A percentile compares a stretch with the other conserved stretches of the same genome.
These are phyloP conservation scores for Vidua chalybeata DNA, from an alignment of 2,113 vertebrate genomes.

Conservation along the genomic window DNA sequence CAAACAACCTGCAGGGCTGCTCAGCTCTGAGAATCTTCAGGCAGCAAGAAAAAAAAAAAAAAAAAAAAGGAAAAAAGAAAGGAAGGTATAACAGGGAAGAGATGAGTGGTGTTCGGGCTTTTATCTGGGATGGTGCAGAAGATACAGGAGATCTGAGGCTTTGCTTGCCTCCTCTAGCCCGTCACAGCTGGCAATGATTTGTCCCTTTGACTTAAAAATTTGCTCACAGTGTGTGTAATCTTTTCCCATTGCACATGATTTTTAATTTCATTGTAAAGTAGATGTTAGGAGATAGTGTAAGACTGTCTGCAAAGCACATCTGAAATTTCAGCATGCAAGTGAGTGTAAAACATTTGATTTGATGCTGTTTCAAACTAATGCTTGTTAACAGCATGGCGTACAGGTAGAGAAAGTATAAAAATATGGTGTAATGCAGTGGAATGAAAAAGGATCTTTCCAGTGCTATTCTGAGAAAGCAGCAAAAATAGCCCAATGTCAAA, in stretches of 20 bases:
- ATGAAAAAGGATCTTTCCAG: not conserved
- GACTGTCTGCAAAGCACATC: not conserved
- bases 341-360: not conserved
- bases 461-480: constrained; percentile 9
- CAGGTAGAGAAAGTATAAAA: not conserved
- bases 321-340: not conserved
- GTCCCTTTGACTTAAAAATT: not conserved
- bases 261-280: not conserved
- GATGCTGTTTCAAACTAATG: not conserved
- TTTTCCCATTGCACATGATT: not conserved
- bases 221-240: not conserved
- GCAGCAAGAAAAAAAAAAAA: not conserved
- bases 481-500: constrained; percentile 62
- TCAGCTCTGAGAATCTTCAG: not conserved
- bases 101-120: fast-evolving
- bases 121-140: not conserved
- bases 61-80: not conserved
- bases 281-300: not conserved
- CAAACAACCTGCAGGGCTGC: not conserved
- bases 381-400: not conserved
- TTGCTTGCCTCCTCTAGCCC: not conserved
- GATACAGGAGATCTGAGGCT: not conserved
- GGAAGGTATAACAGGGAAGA: not conserved
- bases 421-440: not conserved
- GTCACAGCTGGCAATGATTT: not conserved